Evolutionary conservation across 53 echinoderm and acorn worm genomes (phyloP).

Genomic region (Holothuria scabra): DNA sequence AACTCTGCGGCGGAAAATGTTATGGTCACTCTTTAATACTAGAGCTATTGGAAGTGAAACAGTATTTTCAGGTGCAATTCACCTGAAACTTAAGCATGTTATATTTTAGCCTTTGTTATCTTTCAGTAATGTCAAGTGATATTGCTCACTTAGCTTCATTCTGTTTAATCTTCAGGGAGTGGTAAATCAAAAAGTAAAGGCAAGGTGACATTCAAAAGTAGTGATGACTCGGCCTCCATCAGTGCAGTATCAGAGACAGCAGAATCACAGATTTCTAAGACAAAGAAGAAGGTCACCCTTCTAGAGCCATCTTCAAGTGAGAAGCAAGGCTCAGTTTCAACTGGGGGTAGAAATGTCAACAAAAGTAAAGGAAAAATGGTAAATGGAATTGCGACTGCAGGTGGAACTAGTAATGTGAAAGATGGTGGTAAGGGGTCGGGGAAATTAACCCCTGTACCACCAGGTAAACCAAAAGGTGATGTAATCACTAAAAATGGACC

Average conservation of each 20-base stretch:
- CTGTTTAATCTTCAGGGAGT: slow-evolving; percentile 53
- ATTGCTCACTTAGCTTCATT: not conserved
- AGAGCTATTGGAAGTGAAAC: too few species aligned
- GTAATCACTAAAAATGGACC: not conserved
- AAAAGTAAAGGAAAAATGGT: not conserved
- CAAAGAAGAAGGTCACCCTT: slow-evolving; percentile 72
- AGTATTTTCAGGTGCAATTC: too few species aligned
- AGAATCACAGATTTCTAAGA: not conserved
- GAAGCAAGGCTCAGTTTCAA: too few species aligned
- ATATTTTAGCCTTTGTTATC: too few species aligned
- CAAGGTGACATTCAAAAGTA: slow-evolving; percentile 40
- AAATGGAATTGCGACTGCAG: not conserved
- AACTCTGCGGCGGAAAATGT: too few species aligned
- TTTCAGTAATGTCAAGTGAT: too few species aligned
- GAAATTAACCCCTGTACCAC: not conserved
- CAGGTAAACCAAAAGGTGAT: not conserved
- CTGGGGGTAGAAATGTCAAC: not conserved
- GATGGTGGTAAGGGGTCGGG: not conserved
- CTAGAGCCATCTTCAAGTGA: slow-evolving; percentile 43
- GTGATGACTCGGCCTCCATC: slow-evolving; percentile 21
- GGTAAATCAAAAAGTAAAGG: slow-evolving; percentile 55
- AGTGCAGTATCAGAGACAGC: slow-evolving; percentile 18
- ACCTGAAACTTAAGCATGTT: too few species aligned
- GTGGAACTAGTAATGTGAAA: not conserved
- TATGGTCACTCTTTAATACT: too few species aligned